These are phyloP conservation scores for Paelopatides confundens DNA, from an alignment of 53 echinoderm and acorn worm species.

Conservation along the genomic window DNA sequence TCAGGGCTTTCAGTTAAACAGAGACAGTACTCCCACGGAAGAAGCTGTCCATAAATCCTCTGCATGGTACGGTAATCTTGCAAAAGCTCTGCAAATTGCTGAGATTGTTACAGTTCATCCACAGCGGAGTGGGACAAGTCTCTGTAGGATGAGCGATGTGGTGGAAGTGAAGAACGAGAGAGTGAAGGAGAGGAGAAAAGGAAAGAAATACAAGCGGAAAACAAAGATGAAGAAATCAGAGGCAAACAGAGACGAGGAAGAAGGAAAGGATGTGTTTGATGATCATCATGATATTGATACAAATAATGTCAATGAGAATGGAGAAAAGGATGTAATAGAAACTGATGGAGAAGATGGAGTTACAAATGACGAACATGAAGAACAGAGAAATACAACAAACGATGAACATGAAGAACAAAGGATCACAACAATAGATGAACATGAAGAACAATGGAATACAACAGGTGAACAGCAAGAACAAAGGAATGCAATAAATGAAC, in stretches of 20 bases:
- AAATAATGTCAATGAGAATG: neutral
- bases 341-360: neutral
- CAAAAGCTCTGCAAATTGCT: neutral
- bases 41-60: neutral
- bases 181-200: slow-evolving; percentile 18
- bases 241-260: neutral
- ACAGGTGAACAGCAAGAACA: neutral
- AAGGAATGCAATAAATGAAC: too few relatives aligned
- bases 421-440: too few relatives aligned
- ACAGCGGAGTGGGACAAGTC: neutral
- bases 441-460: too few relatives aligned
- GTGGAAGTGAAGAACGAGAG: slow-evolving; percentile 9
- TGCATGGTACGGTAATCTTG: neutral
- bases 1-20: neutral
- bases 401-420: neutral
- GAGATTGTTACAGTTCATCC: neutral
- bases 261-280: neutral
- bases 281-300: neutral
- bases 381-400: neutral
- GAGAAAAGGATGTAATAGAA: neutral
- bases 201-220: neutral
- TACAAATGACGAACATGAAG: neutral
- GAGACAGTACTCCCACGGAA: neutral
- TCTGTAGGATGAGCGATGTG: slow-evolving; percentile 22
- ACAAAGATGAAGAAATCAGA: neutral